Percentiles rank a stretch among this genome's conserved stretches.
Conservation (phyloP, 1,140 invertebrate genomes). For the Ostrea denselamellosa region DNA sequence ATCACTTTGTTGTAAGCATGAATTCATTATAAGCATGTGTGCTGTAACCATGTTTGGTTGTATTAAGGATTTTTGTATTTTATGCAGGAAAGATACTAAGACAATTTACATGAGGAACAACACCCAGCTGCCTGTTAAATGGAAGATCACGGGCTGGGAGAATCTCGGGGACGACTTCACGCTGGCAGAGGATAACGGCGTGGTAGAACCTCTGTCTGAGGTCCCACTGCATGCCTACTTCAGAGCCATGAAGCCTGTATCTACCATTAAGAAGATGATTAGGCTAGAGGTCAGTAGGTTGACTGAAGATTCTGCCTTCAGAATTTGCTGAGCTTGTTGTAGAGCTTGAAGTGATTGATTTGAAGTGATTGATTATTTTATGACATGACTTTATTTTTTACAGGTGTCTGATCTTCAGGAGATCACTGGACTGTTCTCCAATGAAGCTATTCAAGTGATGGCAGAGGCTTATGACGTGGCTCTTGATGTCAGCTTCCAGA, state of each 20-base stretch:
- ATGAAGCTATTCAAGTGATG: conserved; percentile 74
- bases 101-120: conserved; percentile 78
- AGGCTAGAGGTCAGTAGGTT: conserved; percentile 72
- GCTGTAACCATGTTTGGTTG: too few species aligned
- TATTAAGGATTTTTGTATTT: background rate
- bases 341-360: background rate
- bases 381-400: background rate
- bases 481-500: conserved; percentile 80
- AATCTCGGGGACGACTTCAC: conserved; percentile 79
- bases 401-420: conserved; percentile 77
- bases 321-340: background rate
- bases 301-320: background rate
- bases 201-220: conserved; percentile 76
- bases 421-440: conserved; percentile 74
- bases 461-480: conserved; percentile 80
- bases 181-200: conserved; percentile 74
- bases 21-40: too few species aligned
- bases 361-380: background rate
- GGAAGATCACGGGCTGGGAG: conserved; percentile 78
- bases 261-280: conserved; percentile 75
- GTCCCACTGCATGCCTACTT: conserved; percentile 77
- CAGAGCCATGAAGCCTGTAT: conserved; percentile 77
- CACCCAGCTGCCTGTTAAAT: conserved; percentile 78
- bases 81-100: conserved; percentile 77
- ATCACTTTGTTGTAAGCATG: too few species aligned